These are phyloP conservation scores for Dione juno DNA, from an alignment of 2,888 invertebrate species.

Conservation along the genomic window DNA sequence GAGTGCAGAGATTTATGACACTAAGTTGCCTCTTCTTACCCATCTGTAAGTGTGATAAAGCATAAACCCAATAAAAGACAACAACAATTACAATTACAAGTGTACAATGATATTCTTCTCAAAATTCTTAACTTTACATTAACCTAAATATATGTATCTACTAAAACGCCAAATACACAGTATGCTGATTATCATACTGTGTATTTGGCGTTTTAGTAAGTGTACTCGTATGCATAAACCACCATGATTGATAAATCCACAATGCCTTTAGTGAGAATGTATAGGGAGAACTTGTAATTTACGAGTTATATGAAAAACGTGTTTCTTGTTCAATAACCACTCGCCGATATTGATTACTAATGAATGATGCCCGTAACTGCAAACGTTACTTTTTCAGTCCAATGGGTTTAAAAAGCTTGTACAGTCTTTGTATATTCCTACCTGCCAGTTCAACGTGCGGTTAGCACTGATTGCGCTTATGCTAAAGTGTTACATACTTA, in stretches of 20 bases:
- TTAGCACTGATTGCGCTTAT: slow-evolving; percentile 9
- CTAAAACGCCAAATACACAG: not conserved
- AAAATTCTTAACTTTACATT: too few relatives aligned
- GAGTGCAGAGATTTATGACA: too few relatives aligned
- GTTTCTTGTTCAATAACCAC: slow-evolving; percentile 9
- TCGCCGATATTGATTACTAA: slow-evolving; percentile 18
- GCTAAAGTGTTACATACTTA: not conserved
- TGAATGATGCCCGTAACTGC: slow-evolving; percentile 9
- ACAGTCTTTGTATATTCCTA: not conserved
- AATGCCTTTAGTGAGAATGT: slow-evolving; percentile 41
- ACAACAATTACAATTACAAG: too few relatives aligned
- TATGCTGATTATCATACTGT: too few relatives aligned
- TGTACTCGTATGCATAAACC: slow-evolving; percentile 33
- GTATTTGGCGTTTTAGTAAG: too few relatives aligned
- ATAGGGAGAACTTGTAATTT: slow-evolving; percentile 46
- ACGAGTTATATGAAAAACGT: slow-evolving; percentile 39
- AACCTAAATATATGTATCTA: not conserved
- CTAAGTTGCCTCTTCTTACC: too few relatives aligned
- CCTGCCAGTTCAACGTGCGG: not conserved
- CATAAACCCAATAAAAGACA: too few relatives aligned
- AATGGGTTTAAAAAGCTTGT: slow-evolving; percentile 2
- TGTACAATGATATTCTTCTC: too few relatives aligned
- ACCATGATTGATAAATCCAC: slow-evolving; percentile 51
- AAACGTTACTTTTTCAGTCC: not conserved
- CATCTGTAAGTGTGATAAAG: too few relatives aligned